phyloP scores from a whole-genome alignment of 2,888 invertebrate genomes.

The Acanthacorydalis orientalis region DNA sequence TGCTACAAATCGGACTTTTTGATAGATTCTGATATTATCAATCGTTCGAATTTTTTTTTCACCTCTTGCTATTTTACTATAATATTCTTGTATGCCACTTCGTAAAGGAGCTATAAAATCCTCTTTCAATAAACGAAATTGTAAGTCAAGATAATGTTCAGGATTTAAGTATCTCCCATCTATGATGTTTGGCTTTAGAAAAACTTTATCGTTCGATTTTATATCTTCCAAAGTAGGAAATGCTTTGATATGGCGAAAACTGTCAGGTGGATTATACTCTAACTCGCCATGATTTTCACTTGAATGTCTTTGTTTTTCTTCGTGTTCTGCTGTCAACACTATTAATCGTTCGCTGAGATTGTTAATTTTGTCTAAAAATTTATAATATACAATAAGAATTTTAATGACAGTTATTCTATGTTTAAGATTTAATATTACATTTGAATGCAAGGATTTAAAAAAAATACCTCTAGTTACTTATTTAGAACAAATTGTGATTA shows the following conservation, averaged over 20 bases:
- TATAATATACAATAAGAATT: too few species aligned
- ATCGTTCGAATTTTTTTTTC: background rate
- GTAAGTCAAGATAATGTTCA: constrained; percentile 62
- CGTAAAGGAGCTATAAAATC: constrained; percentile 62
- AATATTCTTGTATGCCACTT: constrained; percentile 34
- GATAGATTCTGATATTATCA: constrained; percentile 12
- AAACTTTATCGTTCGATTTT: constrained; percentile 19
- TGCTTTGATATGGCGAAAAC: constrained; percentile 35
- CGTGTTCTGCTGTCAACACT: constrained; percentile 15
- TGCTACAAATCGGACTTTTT: constrained; percentile 9
- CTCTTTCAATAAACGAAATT: constrained; percentile 60
- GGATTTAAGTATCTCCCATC: constrained; percentile 43
- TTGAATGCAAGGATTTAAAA: too few species aligned
- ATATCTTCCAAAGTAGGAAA: constrained; percentile 31
- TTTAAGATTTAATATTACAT: too few species aligned
- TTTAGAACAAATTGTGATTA: too few species aligned
- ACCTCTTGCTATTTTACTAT: constrained; percentile 4
- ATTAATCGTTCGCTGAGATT: constrained; percentile 18
- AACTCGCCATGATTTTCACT: constrained; percentile 23
- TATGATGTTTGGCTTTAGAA: constrained; percentile 38
- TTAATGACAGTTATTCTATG: too few species aligned
- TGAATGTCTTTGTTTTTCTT: constrained; percentile 8
- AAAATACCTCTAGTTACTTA: too few species aligned
- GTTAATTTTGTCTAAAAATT: constrained; percentile 22
- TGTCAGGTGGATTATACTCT: constrained; percentile 29